Base-by-base conservation (phyloP, 2,797 vertebrate genomes). In the Dipus sagitta region DNA sequence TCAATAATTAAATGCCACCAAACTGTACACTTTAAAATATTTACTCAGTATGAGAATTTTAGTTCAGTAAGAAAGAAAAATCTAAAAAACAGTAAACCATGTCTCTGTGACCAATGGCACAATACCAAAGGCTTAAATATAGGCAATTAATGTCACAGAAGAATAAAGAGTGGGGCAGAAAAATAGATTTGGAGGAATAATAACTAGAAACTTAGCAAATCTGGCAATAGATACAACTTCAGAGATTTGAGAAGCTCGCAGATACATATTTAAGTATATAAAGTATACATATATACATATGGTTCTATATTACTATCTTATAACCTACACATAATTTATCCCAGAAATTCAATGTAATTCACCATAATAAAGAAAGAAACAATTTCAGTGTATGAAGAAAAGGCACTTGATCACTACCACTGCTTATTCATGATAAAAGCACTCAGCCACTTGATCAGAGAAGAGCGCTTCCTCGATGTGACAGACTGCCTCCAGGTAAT, bases 311-410 rank as follows among this genome's bases (percentile, higher is more conserved):
- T 30, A 34, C 23, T 67, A 34, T 9, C 23, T 78, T 34, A 78
- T 26, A 78, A 70, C 30, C 18, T 12, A 42, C 24, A 32, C 28
- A 83, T 17, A 67, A 52, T 34, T 92, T 87, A 76, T 62, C 72
- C 74, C 34, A 78, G 64, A 82, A 81, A 89, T 77, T 88, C 65
- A 88, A 78, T 30, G 5, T 8, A 86, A 91, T 34, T 64, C 21
- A 70, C 28, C 32, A 67, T 28, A 32, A 52, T 86, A 71, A 82
- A 75, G 3, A 34, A 62, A 52, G 62, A 76, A 30, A 88, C 34
- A 11, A 81, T 24, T 87, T 81, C 42, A 54, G 54, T 72, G 47
- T 80, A 65, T 54, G 6, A 26, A 85, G 47, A 67, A 85, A 65
- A 77, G 70, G 10, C 10, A 85, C 20, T 68, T 58, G 11, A 67